These are phyloP conservation scores for Botia almorhae DNA, from an alignment of 2,797 vertebrate genomes.

Conservation along the genomic window DNA sequence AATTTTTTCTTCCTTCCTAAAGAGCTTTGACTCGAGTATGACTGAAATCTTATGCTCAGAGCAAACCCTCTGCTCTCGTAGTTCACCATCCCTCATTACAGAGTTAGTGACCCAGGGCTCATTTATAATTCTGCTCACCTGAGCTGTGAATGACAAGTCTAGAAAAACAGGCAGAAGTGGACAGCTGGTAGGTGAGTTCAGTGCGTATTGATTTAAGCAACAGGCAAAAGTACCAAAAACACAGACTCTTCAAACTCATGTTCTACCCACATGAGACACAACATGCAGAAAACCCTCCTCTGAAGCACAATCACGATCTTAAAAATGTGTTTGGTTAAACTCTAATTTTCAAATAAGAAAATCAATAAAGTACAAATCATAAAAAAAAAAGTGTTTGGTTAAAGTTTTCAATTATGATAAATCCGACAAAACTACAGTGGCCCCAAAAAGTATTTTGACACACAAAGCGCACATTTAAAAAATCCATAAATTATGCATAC, in stretches of 20 bases:
- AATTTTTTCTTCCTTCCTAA: not conserved
- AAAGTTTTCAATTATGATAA: no score
- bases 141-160: constrained; percentile 28
- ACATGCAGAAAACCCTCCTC: constrained; percentile 33
- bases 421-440: not conserved
- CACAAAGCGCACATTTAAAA: not conserved
- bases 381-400: no score
- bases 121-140: constrained; percentile 47
- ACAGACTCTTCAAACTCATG: constrained; percentile 36
- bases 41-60: not conserved
- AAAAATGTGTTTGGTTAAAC: constrained; percentile 15
- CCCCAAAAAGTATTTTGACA: not conserved
- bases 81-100: constrained; percentile 18
- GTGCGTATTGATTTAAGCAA: constrained; percentile 39
- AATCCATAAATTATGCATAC: no score
- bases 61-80: not conserved
- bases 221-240: constrained; percentile 29
- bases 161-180: constrained; percentile 27
- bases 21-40: not conserved
- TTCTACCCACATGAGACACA: constrained; percentile 39
- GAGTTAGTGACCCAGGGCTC: constrained; percentile 3
- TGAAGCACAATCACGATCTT: constrained; percentile 12
- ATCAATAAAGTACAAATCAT: no score
- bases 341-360: no score
- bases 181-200: constrained; percentile 39